Conservation (phyloP, 2,113 vertebrate species). For the Pelecanus crispus region DNA sequence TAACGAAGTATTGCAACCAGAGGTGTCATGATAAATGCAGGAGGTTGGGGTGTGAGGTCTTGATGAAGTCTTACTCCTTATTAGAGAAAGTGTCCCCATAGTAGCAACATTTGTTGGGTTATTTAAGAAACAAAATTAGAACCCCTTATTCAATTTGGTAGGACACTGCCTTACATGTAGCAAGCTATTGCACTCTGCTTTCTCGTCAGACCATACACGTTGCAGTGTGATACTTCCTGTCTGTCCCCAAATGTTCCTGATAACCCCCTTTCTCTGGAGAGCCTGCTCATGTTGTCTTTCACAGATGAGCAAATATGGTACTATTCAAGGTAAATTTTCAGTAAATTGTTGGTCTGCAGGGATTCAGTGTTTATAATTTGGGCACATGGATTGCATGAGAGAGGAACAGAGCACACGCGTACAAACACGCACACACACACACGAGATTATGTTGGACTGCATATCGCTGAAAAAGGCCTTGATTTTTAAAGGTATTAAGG, state of each 20-base stretch:
- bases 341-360: background rate
- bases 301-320: background rate
- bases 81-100: background rate
- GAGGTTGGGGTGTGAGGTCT: background rate
- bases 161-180: background rate
- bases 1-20: background rate
- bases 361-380: background rate
- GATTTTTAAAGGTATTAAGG: background rate
- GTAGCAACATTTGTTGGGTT: background rate
- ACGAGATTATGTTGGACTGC: background rate
- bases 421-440: too few species aligned
- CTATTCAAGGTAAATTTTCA: background rate
- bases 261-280: background rate
- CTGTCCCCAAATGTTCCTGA: background rate
- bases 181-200: background rate
- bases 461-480: background rate
- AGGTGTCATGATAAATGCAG: background rate
- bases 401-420: background rate
- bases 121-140: background rate
- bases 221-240: background rate
- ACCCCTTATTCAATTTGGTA: background rate
- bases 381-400: background rate
- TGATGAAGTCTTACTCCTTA: background rate
- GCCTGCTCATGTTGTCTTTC: background rate
- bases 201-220: background rate